Conservation (phyloP, 2,797 vertebrate species). For the Acanthis flammea region DNA sequence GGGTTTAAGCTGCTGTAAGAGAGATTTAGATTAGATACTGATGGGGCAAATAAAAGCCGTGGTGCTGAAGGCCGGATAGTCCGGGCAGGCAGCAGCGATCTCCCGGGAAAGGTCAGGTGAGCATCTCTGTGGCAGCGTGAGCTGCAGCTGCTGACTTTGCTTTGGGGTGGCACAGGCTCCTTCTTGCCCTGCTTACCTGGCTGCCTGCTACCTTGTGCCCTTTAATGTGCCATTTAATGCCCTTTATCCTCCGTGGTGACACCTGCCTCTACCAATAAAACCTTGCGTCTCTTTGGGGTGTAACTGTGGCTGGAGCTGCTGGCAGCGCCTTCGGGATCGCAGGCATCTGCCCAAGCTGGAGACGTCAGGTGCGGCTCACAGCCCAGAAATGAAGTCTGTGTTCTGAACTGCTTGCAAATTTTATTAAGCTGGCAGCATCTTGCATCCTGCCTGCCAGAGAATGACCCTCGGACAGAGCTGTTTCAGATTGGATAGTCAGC, state of each 20-base stretch:
- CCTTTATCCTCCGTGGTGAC: not conserved
- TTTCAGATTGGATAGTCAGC: too few relatives aligned
- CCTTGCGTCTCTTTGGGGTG: rapidly evolving
- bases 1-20: not conserved
- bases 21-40: not conserved
- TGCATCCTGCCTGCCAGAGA: not conserved
- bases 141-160: not conserved
- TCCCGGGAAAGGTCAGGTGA: not conserved
- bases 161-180: rapidly evolving
- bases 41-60: not conserved
- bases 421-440: not conserved
- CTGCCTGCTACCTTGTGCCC: not conserved
- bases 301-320: rapidly evolving
- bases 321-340: rapidly evolving
- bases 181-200: not conserved
- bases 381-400: not conserved
- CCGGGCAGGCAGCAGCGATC: rapidly evolving
- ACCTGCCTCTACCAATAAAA: rapidly evolving
- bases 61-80: not conserved
- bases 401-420: not conserved
- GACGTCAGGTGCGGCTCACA: rapidly evolving
- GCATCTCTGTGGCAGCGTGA: rapidly evolving
- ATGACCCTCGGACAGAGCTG: not conserved
- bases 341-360: not conserved
- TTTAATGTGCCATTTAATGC: not conserved